phyloP scores from a whole-genome alignment of 1,140 invertebrate genomes.

The Wasmannia auropunctata region DNA sequence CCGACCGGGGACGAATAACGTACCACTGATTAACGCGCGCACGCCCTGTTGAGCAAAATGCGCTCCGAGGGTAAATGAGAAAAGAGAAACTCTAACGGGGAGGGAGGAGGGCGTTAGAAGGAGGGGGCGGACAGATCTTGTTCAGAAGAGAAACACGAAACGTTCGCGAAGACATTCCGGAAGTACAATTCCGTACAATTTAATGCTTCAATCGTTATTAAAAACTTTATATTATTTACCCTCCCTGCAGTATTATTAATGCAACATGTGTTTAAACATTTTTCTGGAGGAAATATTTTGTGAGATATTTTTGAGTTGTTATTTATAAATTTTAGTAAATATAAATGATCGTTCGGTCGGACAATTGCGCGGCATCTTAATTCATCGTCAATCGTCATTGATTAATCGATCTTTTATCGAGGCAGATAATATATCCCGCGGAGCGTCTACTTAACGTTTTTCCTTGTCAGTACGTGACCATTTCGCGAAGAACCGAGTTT shows the following conservation, averaged over 20 bases:
- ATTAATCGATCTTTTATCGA: constrained; percentile 23
- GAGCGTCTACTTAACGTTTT: constrained; percentile 33
- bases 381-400: not conserved
- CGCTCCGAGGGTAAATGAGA: constrained; percentile 36
- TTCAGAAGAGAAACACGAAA: constrained; percentile 18
- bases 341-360: no score
- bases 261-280: not conserved
- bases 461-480: constrained; percentile 32
- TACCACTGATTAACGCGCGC: constrained; percentile 56
- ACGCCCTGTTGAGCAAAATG: constrained; percentile 48
- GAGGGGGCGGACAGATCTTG: constrained; percentile 20
- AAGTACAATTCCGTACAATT: not conserved
- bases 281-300: not conserved
- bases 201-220: not conserved
- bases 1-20: constrained; percentile 44
- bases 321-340: constrained; percentile 6
- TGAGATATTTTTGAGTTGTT: not conserved
- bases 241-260: not conserved
- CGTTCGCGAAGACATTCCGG: not conserved
- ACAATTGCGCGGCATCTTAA: not conserved
- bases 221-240: not conserved
- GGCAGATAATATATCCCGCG: not conserved
- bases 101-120: not conserved
- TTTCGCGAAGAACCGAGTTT: constrained; percentile 58
- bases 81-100: constrained; percentile 28